Conservation (phyloP, 2,888 invertebrate species). For the Tipula confusa region DNA sequence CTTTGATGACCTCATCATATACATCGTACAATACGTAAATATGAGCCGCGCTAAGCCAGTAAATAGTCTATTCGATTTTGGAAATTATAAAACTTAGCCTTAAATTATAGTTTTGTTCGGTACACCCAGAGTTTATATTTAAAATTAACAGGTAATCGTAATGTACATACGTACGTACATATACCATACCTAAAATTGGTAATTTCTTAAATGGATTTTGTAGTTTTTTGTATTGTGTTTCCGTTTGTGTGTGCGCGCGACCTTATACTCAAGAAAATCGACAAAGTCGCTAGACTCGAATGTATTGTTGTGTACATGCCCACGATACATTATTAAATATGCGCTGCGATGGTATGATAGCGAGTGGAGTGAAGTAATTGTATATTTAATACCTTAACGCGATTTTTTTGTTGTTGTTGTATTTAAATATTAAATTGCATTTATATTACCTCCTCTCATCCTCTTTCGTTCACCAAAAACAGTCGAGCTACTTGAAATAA, state of each 20-base stretch:
- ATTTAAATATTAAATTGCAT: slow-evolving; percentile 16
- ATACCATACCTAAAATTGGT: not conserved
- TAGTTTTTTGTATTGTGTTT: not conserved
- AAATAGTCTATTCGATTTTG: not conserved
- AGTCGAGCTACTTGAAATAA: not conserved
- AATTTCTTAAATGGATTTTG: not conserved
- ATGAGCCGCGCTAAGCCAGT: not conserved
- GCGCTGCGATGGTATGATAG: not conserved
- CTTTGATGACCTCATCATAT: not conserved
- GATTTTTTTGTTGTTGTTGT: not conserved
- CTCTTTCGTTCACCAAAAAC: too few species aligned
- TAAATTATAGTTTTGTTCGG: not conserved
- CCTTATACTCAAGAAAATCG: not conserved
- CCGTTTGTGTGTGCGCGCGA: not conserved
- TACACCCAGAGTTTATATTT: not conserved
- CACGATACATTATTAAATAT: too few species aligned
- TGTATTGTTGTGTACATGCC: not conserved
- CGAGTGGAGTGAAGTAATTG: not conserved
- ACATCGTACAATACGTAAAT: not conserved
- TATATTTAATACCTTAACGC: slow-evolving; percentile 1
- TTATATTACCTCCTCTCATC: not conserved
- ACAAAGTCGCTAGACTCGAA: not conserved
- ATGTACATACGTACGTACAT: not conserved
- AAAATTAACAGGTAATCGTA: slow-evolving; percentile 7
- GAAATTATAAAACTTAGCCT: not conserved